Percentiles rank a stretch among this genome's conserved stretches.
These are phyloP conservation scores for Leptinotarsa tumamoca DNA, from an alignment of 2,888 invertebrate species.

Conservation along the genomic window DNA sequence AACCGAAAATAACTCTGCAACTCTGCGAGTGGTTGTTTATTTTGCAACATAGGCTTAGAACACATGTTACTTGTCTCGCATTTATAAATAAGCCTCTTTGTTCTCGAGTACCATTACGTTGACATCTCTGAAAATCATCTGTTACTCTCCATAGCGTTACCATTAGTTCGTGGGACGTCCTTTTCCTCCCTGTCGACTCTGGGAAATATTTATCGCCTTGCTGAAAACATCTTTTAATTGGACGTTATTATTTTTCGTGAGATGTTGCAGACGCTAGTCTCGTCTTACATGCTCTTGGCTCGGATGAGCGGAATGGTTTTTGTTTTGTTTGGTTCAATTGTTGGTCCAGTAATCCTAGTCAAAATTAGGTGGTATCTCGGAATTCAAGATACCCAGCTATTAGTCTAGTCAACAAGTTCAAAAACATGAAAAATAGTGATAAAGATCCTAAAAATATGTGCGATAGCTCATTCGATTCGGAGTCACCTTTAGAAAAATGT, in stretches of 20 bases:
- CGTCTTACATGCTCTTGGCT: constrained; percentile 20
- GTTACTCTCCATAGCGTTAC: constrained; percentile 34
- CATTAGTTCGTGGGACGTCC: constrained; percentile 27
- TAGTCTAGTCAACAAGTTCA: too few species aligned
- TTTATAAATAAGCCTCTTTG: constrained; percentile 56
- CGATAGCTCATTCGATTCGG: too few species aligned
- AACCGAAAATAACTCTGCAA: constrained; percentile 46
- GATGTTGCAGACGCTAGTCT: constrained; percentile 16
- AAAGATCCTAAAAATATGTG: too few species aligned
- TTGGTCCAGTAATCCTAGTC: too few species aligned
- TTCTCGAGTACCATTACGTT: constrained; percentile 38
- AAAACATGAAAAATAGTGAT: too few species aligned
- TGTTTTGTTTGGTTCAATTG: constrained; percentile 1
- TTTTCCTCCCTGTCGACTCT: constrained; percentile 25
- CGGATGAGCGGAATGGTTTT: neutral
- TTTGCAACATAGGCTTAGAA: constrained; percentile 46
- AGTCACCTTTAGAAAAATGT: too few species aligned
- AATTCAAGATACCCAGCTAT: too few species aligned
- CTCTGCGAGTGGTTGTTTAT: constrained; percentile 48
- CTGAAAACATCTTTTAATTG: constrained; percentile 29
- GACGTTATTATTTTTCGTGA: constrained; percentile 26
- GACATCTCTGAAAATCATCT: constrained; percentile 43
- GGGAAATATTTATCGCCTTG: constrained; percentile 27
- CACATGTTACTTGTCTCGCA: constrained; percentile 53
- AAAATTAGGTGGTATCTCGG: too few species aligned